phyloP scores from a whole-genome alignment of 2,797 vertebrate species.

The Peromyscus aztecus region DNA sequence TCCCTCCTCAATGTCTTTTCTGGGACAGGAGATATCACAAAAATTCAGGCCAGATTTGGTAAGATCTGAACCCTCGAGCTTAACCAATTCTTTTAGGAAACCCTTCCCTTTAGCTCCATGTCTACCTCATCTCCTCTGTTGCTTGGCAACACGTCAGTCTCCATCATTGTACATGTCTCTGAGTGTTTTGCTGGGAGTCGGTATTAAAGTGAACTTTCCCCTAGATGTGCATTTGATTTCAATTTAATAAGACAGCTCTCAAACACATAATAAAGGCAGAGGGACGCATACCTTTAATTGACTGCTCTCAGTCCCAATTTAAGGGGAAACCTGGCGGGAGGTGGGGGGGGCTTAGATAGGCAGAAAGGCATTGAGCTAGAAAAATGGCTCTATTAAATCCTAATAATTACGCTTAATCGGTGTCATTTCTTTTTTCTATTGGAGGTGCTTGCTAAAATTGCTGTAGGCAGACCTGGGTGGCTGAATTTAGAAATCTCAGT shows the following conservation, averaged over 20 bases:
- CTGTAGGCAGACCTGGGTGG: constrained; percentile 20
- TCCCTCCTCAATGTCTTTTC: background rate
- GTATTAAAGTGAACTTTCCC: constrained; percentile 82
- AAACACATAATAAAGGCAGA: constrained; percentile 80
- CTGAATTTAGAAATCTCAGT: constrained; percentile 70
- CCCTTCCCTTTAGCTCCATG: constrained; percentile 82
- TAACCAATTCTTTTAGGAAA: constrained; percentile 83
- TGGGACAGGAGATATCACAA: background rate
- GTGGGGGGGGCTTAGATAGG: background rate
- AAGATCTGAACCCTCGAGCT: constrained; percentile 17
- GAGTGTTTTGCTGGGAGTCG: constrained; percentile 77
- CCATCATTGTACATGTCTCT: constrained; percentile 58
- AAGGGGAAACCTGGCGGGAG: background rate
- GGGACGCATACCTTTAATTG: constrained; percentile 79
- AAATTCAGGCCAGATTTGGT: background rate
- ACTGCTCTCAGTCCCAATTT: constrained; percentile 81
- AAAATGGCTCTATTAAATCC: constrained; percentile 73
- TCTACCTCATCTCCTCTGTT: constrained; percentile 81
- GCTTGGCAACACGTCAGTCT: constrained; percentile 83
- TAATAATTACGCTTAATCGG: constrained; percentile 75
- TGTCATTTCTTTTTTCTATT: constrained; percentile 76
- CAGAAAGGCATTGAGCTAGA: constrained; percentile 64
- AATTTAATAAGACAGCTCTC: constrained; percentile 84
- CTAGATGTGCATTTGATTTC: constrained; percentile 83
- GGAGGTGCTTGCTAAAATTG: constrained; percentile 43